Base-by-base conservation (phyloP, 2,797 vertebrate genomes). In the Poeciliopsis paucimaculata region DNA sequence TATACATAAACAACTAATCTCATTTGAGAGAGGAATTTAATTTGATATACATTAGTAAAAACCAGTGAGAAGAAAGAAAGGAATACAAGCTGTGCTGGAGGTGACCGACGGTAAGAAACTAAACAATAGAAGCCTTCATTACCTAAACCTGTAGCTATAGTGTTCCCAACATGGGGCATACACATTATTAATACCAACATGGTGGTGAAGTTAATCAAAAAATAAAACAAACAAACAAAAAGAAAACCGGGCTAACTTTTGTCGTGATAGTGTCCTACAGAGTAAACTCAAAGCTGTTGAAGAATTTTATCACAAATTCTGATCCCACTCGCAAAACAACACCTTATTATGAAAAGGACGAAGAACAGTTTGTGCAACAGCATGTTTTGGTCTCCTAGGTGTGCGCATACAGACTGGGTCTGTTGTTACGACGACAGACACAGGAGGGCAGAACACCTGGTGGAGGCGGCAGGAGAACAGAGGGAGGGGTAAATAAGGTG, bases 1-100 rank as follows among this genome's bases (percentile, higher is more conserved):
- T 97, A 95, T 97, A 98, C 96, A 97, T 94, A 95, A 92, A 93
- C 94, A 94, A 89, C 96, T 97, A 97, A 93, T 94, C 90, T 95
- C 91, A 94, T 93, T 92, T 95, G 87, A 95, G 90, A 95, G 95
- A 91, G 89, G 90, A 91, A 93, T 88, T 88, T 81, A 75, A 91
- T 90, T 90, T 88, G 89, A 91, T 91, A 94, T 95, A 94, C 95
- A 95, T 53, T 53, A 96, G 93, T 95, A 95, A 94, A 95, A 96
- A 95, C 91, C 82, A 93, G 88, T 91, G 91, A 94, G 82, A 86
- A 88, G 77, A 87, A 34, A 82, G 39, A 77, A 75, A 90, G 85
- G 74, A 92, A 90, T 45, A 90, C 93, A 88, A 95, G 92, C 94
- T 86, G 93, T 92, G 91, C 81, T 83, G 84, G 86, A 90, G 81